A percentile compares a stretch with the other conserved stretches of the same genome.
These are phyloP conservation scores for Atherinosoma microstoma DNA, from an alignment of 2,797 vertebrate species.

Conservation along the genomic window DNA sequence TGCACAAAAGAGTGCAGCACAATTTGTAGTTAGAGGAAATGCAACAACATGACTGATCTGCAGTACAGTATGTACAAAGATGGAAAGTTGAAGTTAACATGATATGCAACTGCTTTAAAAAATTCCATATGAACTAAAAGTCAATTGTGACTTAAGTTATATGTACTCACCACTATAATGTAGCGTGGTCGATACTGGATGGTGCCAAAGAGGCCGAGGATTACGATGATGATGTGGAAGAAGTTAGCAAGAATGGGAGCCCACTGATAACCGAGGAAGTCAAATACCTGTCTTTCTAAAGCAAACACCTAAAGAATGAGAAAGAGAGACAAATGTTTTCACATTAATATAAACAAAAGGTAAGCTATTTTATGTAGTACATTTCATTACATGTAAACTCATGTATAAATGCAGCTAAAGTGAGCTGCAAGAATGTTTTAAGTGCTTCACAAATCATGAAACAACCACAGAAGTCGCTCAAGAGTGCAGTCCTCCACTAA, in stretches of 20 bases:
- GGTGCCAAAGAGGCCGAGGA: conserved; percentile 93
- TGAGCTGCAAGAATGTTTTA: not conserved
- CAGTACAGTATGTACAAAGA: conserved; percentile 3
- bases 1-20: conserved; percentile 42
- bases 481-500: not conserved
- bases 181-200: conserved; percentile 90
- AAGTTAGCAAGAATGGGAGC: conserved; percentile 93
- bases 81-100: conserved; percentile 32
- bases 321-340: conserved; percentile 12
- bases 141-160: not conserved
- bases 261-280: conserved; percentile 95
- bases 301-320: conserved; percentile 83
- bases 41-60: conserved; percentile 30
- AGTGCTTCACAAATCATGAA: not conserved
- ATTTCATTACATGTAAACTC: not conserved
- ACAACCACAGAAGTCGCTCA: not conserved
- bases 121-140: not conserved
- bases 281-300: conserved; percentile 92
- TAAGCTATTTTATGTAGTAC: not conserved
- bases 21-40: conserved; percentile 44
- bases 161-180: conserved; percentile 88
- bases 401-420: not conserved
- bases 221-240: conserved; percentile 90
- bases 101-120: conserved; percentile 27
- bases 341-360: conserved; percentile 5